A percentile compares a stretch with the other conserved stretches of the same genome.
phyloP scores from a whole-genome alignment of 2,888 invertebrate genomes.

The Celastrina argiolus region DNA sequence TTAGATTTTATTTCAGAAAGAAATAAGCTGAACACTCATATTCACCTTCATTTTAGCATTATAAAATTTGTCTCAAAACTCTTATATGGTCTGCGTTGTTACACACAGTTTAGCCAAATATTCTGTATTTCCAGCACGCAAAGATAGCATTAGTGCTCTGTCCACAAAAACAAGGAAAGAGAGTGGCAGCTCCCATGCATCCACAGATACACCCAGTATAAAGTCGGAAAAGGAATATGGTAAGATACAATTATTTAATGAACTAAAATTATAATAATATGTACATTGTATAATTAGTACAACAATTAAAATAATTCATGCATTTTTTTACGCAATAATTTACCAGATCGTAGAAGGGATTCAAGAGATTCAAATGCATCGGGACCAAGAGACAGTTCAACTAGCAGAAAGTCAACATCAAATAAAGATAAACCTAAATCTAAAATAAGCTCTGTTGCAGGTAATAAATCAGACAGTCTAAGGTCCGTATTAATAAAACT shows the following conservation, averaged over 20 bases:
- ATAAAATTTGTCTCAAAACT: too few species aligned
- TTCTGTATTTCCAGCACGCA: conserved; percentile 50
- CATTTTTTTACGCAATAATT: conserved; percentile 21
- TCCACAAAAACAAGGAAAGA: conserved; percentile 66
- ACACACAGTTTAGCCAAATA: too few species aligned
- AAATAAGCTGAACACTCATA: too few species aligned
- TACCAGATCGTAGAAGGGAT: conserved; percentile 64
- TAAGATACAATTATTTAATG: conserved; percentile 36
- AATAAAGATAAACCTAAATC: conserved; percentile 59
- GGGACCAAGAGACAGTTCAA: conserved; percentile 59
- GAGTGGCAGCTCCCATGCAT: conserved; percentile 70
- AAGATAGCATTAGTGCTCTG: conserved; percentile 61
- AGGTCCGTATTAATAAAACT: too few species aligned
- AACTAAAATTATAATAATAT: not conserved
- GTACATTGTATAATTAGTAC: not conserved
- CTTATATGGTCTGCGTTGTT: too few species aligned
- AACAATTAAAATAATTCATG: not conserved
- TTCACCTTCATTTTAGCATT: too few species aligned
- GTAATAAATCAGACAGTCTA: too few species aligned
- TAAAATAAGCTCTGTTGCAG: conserved; percentile 43
- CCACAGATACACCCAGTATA: conserved; percentile 69
- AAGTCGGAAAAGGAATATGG: conserved; percentile 72
- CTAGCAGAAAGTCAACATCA: conserved; percentile 59
- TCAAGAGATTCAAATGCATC: conserved; percentile 73
- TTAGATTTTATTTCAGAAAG: too few species aligned